Evolutionary conservation across 2,113 vertebrate genomes (phyloP).

Genomic region (Epinephelus moara): DNA sequence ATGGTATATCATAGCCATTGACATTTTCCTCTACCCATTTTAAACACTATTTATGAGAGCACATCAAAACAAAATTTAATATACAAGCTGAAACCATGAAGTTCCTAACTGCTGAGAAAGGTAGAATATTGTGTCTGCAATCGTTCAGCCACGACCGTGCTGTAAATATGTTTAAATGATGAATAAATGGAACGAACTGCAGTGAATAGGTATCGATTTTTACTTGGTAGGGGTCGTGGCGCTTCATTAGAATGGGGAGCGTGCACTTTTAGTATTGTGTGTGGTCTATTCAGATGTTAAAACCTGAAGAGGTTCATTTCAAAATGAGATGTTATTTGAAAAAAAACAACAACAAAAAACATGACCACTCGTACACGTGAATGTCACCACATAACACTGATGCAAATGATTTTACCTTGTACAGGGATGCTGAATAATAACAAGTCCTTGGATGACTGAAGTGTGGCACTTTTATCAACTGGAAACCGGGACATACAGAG

Average conservation of each 20-base stretch:
- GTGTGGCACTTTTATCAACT: background rate
- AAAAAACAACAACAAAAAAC: background rate
- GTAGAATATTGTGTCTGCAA: constrained; percentile 15
- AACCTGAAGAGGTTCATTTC: constrained; percentile 26
- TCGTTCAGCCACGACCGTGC: constrained; percentile 7
- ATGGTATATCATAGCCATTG: constrained; percentile 5
- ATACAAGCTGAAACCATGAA: constrained; percentile 40
- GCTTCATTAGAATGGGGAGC: constrained; percentile 8
- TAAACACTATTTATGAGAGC: constrained; percentile 51
- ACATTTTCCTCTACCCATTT: constrained; percentile 24
- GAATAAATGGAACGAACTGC: constrained; percentile 29
- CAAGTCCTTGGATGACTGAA: constrained; percentile 7
- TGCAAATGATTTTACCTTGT: background rate
- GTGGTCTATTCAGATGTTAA: background rate
- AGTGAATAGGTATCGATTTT: constrained; percentile 35
- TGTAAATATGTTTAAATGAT: constrained; percentile 32
- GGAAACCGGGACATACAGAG: background rate
- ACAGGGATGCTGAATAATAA: background rate
- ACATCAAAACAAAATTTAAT: constrained; percentile 35
- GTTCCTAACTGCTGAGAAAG: constrained; percentile 17
- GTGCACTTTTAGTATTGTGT: background rate
- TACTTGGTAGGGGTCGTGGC: constrained; percentile 4
- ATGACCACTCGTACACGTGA: background rate
- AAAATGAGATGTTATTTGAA: constrained; percentile 3
- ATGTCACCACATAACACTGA: background rate